Evolutionary conservation across 2,888 invertebrate genomes (phyloP), one percentile per base, ranked within the genome.

Genomic region (Dynastes grantii): DNA sequence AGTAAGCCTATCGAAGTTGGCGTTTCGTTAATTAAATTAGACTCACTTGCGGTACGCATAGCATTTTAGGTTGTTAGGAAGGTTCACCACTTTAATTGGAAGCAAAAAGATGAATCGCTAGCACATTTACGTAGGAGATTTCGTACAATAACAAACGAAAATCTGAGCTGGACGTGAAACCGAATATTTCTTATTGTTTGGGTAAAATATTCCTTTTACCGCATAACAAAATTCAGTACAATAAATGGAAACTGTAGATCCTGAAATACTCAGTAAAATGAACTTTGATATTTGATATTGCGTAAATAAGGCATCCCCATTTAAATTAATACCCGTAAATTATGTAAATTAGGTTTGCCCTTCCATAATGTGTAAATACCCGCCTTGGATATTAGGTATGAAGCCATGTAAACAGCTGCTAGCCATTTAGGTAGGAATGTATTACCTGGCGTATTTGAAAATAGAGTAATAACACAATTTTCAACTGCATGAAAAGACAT

Each of bases 331-430:
- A 22, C 65, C 22, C n/a, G 16, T 1, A 65, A 65, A 65, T 45
- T 65, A 65, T 65, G 65, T 65, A 65, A 40, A 65, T 65, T 65
- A 65, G 0, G 22, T 65, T 40, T 65, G 29, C 22, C 22, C 9
- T 65, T 65, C 1, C 37, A 45, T 8, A 16, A 8, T 16, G 45
- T 45, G 37, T 45, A 45, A 45, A 45, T 65, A 65, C 22, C 13
- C n/a, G 13, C 63, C 32, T 27, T 63, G 32, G 63, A 63, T 61
- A 58, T 58, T 5, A 9, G 27, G 63, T 32, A 63, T 32, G 13
- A 63, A 63, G 32, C 13, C 27, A 32, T 32, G 65, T 65, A 65
- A 65, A 65, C 65, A 65, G 37, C 45, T 40, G 16, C 40, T 45
- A 8, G 65, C 9, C 45, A 65, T 65, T 65, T 22, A 45, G 45